Base-by-base conservation (phyloP, 2,888 invertebrate species). In the Anoncus sp. region DNA sequence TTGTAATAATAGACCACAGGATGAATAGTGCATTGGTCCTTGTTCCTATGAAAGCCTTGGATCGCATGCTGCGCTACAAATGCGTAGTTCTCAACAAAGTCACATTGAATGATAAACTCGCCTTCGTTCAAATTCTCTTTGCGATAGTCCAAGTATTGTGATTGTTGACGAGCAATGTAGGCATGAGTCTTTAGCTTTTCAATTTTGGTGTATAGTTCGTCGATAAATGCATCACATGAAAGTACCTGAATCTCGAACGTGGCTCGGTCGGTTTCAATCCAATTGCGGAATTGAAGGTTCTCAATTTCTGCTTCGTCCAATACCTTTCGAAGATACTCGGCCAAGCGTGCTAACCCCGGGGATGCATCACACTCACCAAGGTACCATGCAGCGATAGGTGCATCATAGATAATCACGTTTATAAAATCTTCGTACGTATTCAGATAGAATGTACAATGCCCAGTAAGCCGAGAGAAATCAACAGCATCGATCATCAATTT, bases 31-130 rank as follows among this genome's bases (percentile, higher is more conserved):
- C 57, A 60, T 27, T 79, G 77, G 43, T 77, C 75, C 31, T 79
- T 81, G 38, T 77, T 81, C 27, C 71, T 79, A 60, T 77, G 82
- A 51, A 81, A 81, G 27, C 60, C 57, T 38, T 79, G 77, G 3
- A 63, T 69, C 16, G 79, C 75, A 75, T 82, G 71, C 65, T 77
- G 62, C 3, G 55, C 60, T 38, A 73, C 59, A 35, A 77, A 76
- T 1, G 69, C 57, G 18, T 63, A 75, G n/a, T 73, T 77, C 31
- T 77, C 51, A n/a, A 70, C 31, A 69, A 74, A 77, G 51, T 78
- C 75, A 14, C 55, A 55, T 38, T 45, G 51, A 35, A 74, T 55
- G 14, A 77, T 14, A 62, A 77, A 67, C 24, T 74, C 75, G 7
- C 75, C 72, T 14, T 27, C 45, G 9, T 27, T n/a, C 24, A 79